Conservation (phyloP, 2,113 vertebrate genomes). For the Pelobates fuscus region DNA sequence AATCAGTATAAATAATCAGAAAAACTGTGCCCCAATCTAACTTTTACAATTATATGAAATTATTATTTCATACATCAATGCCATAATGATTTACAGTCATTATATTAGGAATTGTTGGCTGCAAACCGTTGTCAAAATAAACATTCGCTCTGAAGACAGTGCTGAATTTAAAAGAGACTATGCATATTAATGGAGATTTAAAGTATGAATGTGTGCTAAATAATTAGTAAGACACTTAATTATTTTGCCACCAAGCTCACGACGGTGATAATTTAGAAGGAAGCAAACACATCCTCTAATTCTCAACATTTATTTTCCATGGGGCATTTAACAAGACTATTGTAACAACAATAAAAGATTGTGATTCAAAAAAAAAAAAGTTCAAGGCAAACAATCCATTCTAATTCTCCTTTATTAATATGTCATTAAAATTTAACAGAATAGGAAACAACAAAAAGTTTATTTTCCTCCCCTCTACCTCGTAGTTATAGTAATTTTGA, state of each 20-base stretch:
- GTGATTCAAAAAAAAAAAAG: conserved; percentile 28
- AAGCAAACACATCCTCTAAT: conserved; percentile 41
- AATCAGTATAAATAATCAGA: not conserved
- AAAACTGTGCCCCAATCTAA: not conserved
- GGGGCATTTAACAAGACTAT: conserved; percentile 34
- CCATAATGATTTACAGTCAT: conserved; percentile 3
- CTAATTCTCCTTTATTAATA: conserved; percentile 29
- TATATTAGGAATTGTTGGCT: conserved; percentile 21
- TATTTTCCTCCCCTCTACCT: not conserved
- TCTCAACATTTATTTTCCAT: conserved; percentile 41
- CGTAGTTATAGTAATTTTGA: conserved; percentile 11
- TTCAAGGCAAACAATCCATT: not conserved
- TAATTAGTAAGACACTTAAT: conserved; percentile 44
- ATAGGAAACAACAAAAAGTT: conserved; percentile 28
- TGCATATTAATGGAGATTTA: conserved; percentile 44
- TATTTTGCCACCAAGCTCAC: conserved; percentile 29
- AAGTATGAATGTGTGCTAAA: conserved; percentile 45
- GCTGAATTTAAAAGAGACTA: conserved; percentile 14
- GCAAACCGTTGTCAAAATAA: not conserved
- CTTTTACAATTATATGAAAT: not conserved
- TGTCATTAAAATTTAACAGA: conserved; percentile 12
- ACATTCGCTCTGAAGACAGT: conserved; percentile 17
- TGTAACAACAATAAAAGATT: conserved; percentile 34
- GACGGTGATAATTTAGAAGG: conserved; percentile 36
- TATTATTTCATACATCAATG: conserved; percentile 26